Conservation (phyloP, 2,888 invertebrate genomes). For the Drosophila engyochracea region DNA sequence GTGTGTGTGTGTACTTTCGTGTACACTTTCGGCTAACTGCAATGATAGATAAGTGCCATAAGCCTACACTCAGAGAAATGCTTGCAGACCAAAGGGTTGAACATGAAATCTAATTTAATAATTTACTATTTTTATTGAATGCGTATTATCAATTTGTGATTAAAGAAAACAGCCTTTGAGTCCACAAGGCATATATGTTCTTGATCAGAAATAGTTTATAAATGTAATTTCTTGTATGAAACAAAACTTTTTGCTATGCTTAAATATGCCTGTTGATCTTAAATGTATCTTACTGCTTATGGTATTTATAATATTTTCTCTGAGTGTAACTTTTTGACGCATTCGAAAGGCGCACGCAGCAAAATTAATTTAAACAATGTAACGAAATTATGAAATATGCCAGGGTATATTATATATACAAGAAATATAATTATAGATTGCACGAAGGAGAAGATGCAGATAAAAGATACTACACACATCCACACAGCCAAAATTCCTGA, state of each 20-base stretch:
- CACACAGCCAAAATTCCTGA: conserved; percentile 7
- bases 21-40: conserved; percentile 20
- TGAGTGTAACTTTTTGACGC: conserved; percentile 28
- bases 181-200: background rate
- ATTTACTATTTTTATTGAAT: background rate
- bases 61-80: conserved; percentile 14
- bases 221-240: background rate
- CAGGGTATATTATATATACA: background rate
- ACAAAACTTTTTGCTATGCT: background rate
- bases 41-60: conserved; percentile 25
- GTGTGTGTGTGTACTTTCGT: conserved; percentile 13
- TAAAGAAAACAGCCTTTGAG: background rate
- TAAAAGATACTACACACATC: background rate
- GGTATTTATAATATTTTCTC: conserved; percentile 17
- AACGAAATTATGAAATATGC: conserved; percentile 27
- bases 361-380: conserved; percentile 18
- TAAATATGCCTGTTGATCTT: background rate
- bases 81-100: background rate
- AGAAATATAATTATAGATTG: conserved; percentile 50
- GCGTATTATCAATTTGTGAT: background rate
- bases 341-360: conserved; percentile 7
- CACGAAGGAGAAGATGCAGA: background rate
- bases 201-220: background rate
- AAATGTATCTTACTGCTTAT: background rate
- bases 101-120: background rate